Percentiles rank a stretch among this genome's conserved stretches.
Conservation (phyloP, 1,140 invertebrate genomes). For the Homarus americanus region DNA sequence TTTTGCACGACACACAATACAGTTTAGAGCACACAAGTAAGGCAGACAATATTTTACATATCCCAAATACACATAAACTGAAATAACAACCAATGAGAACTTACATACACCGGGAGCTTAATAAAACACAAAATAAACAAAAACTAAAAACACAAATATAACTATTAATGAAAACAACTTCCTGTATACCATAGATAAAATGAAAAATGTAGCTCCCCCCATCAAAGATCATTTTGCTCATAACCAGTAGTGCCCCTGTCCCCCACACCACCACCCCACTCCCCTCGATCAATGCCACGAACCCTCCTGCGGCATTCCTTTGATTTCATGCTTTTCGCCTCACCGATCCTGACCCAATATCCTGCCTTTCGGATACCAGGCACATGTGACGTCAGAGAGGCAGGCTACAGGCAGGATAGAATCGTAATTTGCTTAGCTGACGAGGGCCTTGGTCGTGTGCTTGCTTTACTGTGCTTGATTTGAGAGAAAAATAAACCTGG, state of each 20-base stretch:
- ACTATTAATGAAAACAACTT: slow-evolving; percentile 22
- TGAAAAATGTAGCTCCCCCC: slow-evolving; percentile 28
- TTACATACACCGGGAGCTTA: neutral
- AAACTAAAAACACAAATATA: too few species aligned
- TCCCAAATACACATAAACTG: neutral
- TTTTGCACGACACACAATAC: neutral
- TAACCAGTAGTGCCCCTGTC: slow-evolving; percentile 4
- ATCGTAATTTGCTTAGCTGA: neutral
- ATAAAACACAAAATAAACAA: neutral
- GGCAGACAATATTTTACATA: too few species aligned
- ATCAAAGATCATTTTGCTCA: slow-evolving; percentile 44
- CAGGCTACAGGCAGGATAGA: neutral
- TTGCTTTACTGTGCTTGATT: neutral
- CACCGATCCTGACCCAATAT: slow-evolving; percentile 51
- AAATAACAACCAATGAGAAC: neutral
- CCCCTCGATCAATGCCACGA: slow-evolving; percentile 20
- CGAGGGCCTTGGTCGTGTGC: neutral
- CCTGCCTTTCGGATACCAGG: slow-evolving; percentile 9
- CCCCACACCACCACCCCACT: neutral
- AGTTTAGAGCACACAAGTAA: too few species aligned
- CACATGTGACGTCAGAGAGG: slow-evolving; percentile 1
- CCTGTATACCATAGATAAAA: slow-evolving; percentile 30
- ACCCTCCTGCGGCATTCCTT: slow-evolving; percentile 60
- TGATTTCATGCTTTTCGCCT: slow-evolving; percentile 60
- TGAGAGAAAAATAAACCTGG: neutral